Evolutionary conservation across 2,888 invertebrate genomes (phyloP).

Genomic region (Cryptocheilus praepositus): DNA sequence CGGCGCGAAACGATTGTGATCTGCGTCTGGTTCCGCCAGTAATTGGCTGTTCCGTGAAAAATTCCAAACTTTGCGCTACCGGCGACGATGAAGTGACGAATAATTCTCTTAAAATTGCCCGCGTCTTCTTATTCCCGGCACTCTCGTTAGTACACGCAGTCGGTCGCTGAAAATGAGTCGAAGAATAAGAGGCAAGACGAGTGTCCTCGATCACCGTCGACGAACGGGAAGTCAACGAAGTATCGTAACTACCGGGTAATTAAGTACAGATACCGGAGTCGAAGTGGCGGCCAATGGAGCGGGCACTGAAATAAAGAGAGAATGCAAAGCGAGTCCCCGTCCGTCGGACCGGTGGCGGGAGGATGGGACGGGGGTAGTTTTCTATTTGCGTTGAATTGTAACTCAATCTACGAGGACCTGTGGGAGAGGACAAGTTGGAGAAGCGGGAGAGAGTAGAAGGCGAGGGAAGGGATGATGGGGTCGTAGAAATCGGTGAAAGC

Average conservation of each 20-base stretch:
- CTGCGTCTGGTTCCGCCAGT: too few species aligned
- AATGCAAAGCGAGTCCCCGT: constrained; percentile 57
- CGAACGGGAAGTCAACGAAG: constrained; percentile 45
- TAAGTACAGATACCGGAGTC: constrained; percentile 54
- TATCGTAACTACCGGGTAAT: constrained; percentile 57
- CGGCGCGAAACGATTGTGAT: too few species aligned
- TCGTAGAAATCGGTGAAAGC: constrained; percentile 6
- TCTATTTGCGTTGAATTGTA: constrained; percentile 64
- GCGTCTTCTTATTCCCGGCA: not conserved
- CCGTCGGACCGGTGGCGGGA: constrained; percentile 13
- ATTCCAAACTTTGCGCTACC: too few species aligned
- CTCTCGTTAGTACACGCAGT: not conserved
- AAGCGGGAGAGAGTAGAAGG: constrained; percentile 9
- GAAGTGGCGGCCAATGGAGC: constrained; percentile 59
- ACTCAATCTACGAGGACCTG: constrained; percentile 56
- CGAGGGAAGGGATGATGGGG: constrained; percentile 21
- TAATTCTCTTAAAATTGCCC: too few species aligned
- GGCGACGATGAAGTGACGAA: too few species aligned
- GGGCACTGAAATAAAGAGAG: constrained; percentile 61
- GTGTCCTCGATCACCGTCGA: constrained; percentile 40
- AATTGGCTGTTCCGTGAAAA: too few species aligned
- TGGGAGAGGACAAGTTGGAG: constrained; percentile 47
- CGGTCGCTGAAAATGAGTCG: too few species aligned
- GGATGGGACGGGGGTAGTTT: constrained; percentile 47
- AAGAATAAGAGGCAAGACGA: not conserved